phyloP scores from a whole-genome alignment of 2,113 vertebrate genomes.

The Esox niger region DNA sequence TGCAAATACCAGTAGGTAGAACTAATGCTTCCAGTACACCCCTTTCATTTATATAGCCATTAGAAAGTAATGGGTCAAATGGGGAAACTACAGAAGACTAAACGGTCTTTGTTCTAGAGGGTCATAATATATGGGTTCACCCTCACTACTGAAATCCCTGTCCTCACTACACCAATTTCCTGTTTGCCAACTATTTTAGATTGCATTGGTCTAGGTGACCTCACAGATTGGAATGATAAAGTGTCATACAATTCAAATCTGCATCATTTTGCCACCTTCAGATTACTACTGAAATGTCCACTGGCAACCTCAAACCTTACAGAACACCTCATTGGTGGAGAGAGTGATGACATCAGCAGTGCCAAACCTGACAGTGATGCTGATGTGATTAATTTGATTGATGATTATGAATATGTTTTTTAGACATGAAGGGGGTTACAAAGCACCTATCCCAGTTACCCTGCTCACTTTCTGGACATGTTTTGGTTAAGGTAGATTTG shows the following conservation, averaged over 20 bases:
- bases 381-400: neutral
- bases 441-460: too few relatives aligned
- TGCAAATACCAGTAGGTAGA: too few relatives aligned
- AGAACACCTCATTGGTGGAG: neutral
- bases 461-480: too few relatives aligned
- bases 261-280: neutral
- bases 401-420: neutral
- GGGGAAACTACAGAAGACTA: too few relatives aligned
- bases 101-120: too few relatives aligned
- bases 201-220: too few relatives aligned
- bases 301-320: neutral
- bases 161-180: neutral
- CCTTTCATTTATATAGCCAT: too few relatives aligned
- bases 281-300: neutral
- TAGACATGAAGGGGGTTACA: neutral
- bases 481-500: too few relatives aligned
- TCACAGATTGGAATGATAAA: too few relatives aligned
- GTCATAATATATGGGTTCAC: too few relatives aligned
- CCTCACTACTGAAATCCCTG: neutral
- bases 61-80: too few relatives aligned
- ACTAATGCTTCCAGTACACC: too few relatives aligned
- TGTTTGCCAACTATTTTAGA: neutral
- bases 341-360: neutral
- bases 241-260: neutral
- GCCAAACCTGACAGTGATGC: neutral